Evolutionary conservation across 2,888 invertebrate genomes (phyloP).

Genomic region (Phortica okadai): DNA sequence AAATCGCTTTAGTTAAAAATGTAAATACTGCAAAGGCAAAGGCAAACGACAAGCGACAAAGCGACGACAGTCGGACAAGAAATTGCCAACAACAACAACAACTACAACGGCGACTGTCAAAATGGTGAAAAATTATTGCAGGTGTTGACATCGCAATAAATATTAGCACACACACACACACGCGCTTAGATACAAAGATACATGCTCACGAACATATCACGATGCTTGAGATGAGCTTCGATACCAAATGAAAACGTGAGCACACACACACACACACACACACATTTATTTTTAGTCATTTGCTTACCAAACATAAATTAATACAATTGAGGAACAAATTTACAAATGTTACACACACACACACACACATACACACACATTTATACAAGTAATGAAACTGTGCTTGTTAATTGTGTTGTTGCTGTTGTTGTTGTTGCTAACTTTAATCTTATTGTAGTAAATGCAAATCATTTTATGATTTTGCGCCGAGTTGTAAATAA

Average conservation of each 20-base stretch:
- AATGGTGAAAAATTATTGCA: too few relatives aligned
- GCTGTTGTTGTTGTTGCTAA: slow-evolving; percentile 10
- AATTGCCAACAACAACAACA: too few relatives aligned
- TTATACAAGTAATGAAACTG: not conserved
- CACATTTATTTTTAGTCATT: too few relatives aligned
- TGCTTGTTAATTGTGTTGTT: not conserved
- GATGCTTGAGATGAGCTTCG: not conserved
- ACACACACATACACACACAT: not conserved
- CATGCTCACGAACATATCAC: not conserved
- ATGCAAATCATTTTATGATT: slow-evolving; percentile 50
- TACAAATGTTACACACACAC: not conserved
- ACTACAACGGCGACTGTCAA: too few relatives aligned
- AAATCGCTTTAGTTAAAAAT: too few relatives aligned
- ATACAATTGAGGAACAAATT: not conserved
- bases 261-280: too few relatives aligned
- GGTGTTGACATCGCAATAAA: not conserved
- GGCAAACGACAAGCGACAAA: too few relatives aligned
- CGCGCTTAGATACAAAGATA: not conserved
- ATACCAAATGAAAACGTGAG: not conserved
- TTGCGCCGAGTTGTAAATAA: slow-evolving; percentile 41
- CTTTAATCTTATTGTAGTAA: slow-evolving; percentile 35
- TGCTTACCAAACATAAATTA: too few relatives aligned
- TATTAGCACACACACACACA: not conserved
- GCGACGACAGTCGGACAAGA: too few relatives aligned
- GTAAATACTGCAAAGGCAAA: too few relatives aligned